Evolutionary conservation across 2,797 vertebrate genomes (phyloP), one percentile per base, ranked within the genome.

Genomic region (Naso thynnoides): DNA sequence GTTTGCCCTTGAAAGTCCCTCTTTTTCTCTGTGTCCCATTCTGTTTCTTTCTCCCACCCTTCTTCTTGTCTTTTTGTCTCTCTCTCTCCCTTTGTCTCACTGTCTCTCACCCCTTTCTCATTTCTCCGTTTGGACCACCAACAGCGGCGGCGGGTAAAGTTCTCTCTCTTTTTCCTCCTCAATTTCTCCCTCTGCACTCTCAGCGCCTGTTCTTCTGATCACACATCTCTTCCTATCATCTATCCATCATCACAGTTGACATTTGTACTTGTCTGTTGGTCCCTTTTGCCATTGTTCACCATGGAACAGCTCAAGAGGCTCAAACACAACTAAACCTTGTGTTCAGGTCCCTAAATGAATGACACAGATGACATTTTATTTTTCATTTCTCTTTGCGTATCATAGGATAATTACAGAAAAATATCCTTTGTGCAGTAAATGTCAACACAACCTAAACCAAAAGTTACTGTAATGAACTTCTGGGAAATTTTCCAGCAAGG

Each of bases 121-220:
- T 94, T 88, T 94, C 88, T 93, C 83, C 91, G 78, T 91, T 90
- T 57, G 95, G 94, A 94, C 90, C 91, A 90, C 81, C 94, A 95
- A 85, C 90, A 93, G 95, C 92, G 93, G 93, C 90, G 89, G 93
- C 92, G 94, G 95, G 95, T 96, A 96, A 95, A 94, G 93, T 95
- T 90, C 85, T 88, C 85, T 85, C 66, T 68, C 79, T 59, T 86
- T 78, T 78, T 79, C 83, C 73, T 83, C 78, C 76, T 67, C 88
- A 82, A 86, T 80, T 86, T 68, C 73, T 75, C 73, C 73, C 29
- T 79, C 24, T 84, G 81, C 86, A 82, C 77, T 88, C 74, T 89
- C 72, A 64, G 71, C 79, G 88, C 88, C 86, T 85, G 85, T 89
- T 82, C 74, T 85, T 88, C 86, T 84, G 63, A 79, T 80, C 87